Evolutionary conservation across 2,113 vertebrate species (phyloP).

Genomic region (Oceanites oceanicus): DNA sequence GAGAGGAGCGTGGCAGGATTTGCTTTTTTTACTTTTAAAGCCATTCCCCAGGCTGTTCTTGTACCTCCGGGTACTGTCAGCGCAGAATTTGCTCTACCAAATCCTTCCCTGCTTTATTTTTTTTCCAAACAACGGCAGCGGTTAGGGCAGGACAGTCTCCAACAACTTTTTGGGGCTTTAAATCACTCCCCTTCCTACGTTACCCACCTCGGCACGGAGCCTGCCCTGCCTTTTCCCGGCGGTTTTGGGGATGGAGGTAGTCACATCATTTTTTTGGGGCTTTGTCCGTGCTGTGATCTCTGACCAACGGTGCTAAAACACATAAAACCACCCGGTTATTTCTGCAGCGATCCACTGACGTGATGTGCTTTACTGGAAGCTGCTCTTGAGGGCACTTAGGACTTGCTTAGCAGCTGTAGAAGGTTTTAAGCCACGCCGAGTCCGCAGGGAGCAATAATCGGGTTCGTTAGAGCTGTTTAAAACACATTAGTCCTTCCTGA

Average conservation of each 20-base stretch:
- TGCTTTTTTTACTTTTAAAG: background rate
- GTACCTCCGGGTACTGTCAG: fast-evolving
- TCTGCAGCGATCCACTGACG: background rate
- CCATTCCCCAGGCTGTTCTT: fast-evolving
- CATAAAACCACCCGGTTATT: background rate
- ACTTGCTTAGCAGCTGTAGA: background rate
- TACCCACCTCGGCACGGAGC: background rate
- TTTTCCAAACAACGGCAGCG: fast-evolving
- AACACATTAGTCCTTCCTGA: background rate
- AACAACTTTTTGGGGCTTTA: background rate
- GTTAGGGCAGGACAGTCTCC: background rate
- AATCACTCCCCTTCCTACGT: background rate
- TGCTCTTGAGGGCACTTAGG: background rate
- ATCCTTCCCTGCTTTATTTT: background rate
- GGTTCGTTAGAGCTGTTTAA: background rate
- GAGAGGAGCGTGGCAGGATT: background rate
- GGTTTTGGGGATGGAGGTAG: background rate
- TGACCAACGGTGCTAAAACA: background rate
- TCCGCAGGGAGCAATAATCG: background rate
- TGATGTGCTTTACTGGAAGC: background rate
- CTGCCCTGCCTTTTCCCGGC: background rate
- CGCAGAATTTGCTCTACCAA: background rate
- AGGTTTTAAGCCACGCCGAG: background rate
- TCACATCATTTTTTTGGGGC: fast-evolving
- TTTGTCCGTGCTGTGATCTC: background rate